Evolutionary conservation across 2,888 invertebrate species (phyloP), one percentile per base, ranked within the genome.

Genomic region (Apocheima hispidaria): DNA sequence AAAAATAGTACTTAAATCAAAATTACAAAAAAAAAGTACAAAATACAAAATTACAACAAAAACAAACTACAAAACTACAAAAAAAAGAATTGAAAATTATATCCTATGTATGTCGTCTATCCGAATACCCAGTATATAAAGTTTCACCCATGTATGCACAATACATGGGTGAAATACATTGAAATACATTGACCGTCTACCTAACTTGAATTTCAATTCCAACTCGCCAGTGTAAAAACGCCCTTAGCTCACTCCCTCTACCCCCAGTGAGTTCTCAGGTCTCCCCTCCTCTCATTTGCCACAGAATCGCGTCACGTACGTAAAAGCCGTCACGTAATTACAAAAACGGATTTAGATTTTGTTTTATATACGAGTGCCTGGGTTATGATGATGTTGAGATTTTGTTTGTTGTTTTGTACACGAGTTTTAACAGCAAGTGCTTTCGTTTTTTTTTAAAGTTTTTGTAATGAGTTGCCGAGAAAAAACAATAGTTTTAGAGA

Each of bases 251-350:
- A 28, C 49, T 54, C 53, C 54, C 49, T 26, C 9, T 10, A 16
- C 51, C 56, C 63, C 44, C 51, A 7, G 23, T n/a, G 14, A 12
- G 41, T 16, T 38, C 26, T 51, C 51, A 49, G 49, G 23, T 36
- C 36, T 35, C 35, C 36, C 36, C 26, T 67, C 72, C 60, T 69
- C 75, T 80, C 75, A 77, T 80, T 80, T 79, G 70, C 71, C 72
- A 68, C 73, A 69, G 68, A 78, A 75, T 72, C 74, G 69, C 74
- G 77, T 79, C 79, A 82, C 80, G 79, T 79, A 65, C 75, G 65
- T 71, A 60, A 69, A 74, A 72, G 70, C 74, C 71, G 66, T 64
- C 69, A 72, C 71, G 74, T 81, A 79, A 81, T 82, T 82, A 81
- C 79, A 77, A 79, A 81, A 81, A 77, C 72, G 71, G 71, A 69